These are phyloP conservation scores for Drosophila lutescens DNA, from an alignment of 2,888 invertebrate genomes.

Conservation along the genomic window DNA sequence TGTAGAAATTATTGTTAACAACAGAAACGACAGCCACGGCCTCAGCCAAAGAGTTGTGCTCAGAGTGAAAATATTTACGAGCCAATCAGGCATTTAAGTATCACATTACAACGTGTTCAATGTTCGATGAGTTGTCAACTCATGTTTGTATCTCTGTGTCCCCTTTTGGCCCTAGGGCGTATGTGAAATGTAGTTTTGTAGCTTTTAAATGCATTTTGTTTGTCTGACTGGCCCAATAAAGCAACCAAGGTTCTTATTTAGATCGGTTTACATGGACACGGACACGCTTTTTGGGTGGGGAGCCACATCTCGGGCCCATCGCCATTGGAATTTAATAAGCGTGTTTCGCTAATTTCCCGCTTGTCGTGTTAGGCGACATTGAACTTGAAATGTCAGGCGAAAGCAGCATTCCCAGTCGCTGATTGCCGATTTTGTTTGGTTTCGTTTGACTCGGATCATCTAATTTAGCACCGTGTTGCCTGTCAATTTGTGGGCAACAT, in stretches of 20 bases:
- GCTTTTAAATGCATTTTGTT: constrained; percentile 81
- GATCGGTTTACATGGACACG: constrained; percentile 81
- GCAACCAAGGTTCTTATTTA: constrained; percentile 76
- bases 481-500: constrained; percentile 66
- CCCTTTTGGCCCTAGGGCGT: constrained; percentile 13
- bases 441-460: constrained; percentile 48
- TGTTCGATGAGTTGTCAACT: constrained; percentile 84
- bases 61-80: constrained; percentile 83
- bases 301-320: not conserved
- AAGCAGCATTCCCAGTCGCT: constrained; percentile 33
- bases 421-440: not conserved
- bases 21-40: constrained; percentile 69
- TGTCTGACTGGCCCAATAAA: constrained; percentile 76
- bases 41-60: constrained; percentile 41
- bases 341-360: constrained; percentile 73
- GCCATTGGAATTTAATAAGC: constrained; percentile 74
- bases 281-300: constrained; percentile 58
- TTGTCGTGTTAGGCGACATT: constrained; percentile 63
- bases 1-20: constrained; percentile 83
- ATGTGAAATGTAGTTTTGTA: constrained; percentile 77
- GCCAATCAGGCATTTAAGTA: constrained; percentile 84
- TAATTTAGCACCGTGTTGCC: constrained; percentile 73
- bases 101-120: constrained; percentile 84
- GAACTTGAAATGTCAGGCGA: constrained; percentile 62
- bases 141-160: constrained; percentile 75